These are phyloP conservation scores for Neria commutata DNA, from an alignment of 2,888 invertebrate species.

Conservation along the genomic window DNA sequence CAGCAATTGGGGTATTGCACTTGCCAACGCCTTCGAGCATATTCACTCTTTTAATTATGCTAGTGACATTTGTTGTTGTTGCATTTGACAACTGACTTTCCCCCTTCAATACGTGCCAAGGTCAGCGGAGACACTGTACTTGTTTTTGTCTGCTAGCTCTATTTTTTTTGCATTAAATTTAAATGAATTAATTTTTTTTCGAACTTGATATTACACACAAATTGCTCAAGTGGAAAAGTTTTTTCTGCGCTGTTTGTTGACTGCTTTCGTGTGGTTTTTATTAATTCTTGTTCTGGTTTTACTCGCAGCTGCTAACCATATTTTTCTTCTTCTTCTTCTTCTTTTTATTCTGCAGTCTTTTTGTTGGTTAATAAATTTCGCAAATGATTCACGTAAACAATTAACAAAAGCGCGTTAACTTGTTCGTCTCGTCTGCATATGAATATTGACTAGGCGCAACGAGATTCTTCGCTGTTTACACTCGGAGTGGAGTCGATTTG, in stretches of 20 bases:
- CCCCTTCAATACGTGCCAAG: slow-evolving; percentile 29
- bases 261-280: not conserved
- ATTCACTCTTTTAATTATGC: slow-evolving; percentile 2
- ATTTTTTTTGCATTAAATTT: not conserved
- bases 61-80: not conserved
- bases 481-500: too few species aligned
- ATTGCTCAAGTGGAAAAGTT: slow-evolving; percentile 1
- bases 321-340: not conserved
- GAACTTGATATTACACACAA: too few species aligned
- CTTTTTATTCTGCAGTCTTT: not conserved
- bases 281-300: not conserved
- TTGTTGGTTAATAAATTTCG: slow-evolving; percentile 14
- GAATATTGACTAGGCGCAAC: too few species aligned
- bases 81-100: not conserved
- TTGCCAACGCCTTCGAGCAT: too few species aligned
- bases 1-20: too few species aligned
- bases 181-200: too few species aligned
- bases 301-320: not conserved
- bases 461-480: too few species aligned
- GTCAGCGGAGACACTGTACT: slow-evolving; percentile 9
- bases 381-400: slow-evolving; percentile 26
- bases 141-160: not conserved
- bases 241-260: not conserved
- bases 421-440: too few species aligned
- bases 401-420: slow-evolving; percentile 20